Base-by-base conservation (phyloP, 2,888 invertebrate genomes). In the Drosophila prolongata region DNA sequence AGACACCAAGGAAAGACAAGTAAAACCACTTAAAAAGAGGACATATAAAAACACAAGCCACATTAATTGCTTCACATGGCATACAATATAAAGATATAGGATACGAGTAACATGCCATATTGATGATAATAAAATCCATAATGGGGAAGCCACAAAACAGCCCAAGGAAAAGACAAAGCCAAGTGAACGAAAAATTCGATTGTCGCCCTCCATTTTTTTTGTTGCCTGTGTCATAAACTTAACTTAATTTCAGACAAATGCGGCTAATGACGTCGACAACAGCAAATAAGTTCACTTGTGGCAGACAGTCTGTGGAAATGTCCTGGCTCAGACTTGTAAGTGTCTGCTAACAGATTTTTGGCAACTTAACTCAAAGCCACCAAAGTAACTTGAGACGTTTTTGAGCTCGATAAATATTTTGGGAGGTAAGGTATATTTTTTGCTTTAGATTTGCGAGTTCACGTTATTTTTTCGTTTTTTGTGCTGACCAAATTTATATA, bases 51-150 rank as follows among this genome's bases (percentile, higher is more conserved):
- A 69, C 65, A 57, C 50, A 55, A 43, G 78, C 47, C 70, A 65
- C 76, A 89, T 84, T 84, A 84, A 89, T 89, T 84, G 83, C 75
- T 73, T 66, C 75, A 74, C 83, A 78, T 78, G 85, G 75, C 64
- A 75, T 64, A 64, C 66, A 60, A 71, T 70, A 75, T 57, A 66
- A 54, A 59, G 61, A 67, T 76, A 73, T 59, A 49, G 52, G 38
- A 80, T 47, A 64, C 62, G 49, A 64, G 49, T 65, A 82, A 72
- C 75, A 89, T 84, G 81, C 73, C 79, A 81, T 84, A 87, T 87
- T 89, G 83, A 87, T 87, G 89, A 84, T 78, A 89, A 80, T 89
- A 89, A 89, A 84, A 76, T 80, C 74, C 89, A 87, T 85, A 85
- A 81, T 87, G 79, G 82, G 43, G 60, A 57, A 49, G 16, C 71